Conservation (phyloP, 2,113 vertebrate genomes). For the Chrysemys picta region DNA sequence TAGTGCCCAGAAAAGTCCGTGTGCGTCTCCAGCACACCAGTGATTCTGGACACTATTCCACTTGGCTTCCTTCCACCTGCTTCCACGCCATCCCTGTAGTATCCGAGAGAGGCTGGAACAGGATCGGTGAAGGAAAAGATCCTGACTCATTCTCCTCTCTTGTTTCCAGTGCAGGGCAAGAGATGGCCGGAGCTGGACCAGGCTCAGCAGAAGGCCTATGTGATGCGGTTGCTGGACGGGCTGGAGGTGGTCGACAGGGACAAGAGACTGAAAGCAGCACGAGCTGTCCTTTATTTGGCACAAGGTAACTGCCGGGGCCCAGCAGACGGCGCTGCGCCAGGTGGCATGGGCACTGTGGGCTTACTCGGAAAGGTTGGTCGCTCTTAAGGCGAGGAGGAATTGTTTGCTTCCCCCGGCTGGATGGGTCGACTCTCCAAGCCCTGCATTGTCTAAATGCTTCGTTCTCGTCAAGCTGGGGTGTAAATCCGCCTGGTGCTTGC, state of each 20-base stretch:
- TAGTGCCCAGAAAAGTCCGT: neutral
- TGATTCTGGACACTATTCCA: neutral
- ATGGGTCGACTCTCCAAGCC: neutral
- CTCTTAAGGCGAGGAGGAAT: neutral
- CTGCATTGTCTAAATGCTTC: neutral
- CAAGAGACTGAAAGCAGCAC: slow-evolving; percentile 88
- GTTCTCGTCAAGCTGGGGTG: neutral
- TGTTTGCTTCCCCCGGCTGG: neutral
- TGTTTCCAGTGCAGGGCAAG: slow-evolving; percentile 78
- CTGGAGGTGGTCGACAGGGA: slow-evolving; percentile 94
- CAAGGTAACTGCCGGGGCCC: slow-evolving; percentile 83
- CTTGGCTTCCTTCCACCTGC: neutral
- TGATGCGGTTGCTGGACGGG: slow-evolving; percentile 93
- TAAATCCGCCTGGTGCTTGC: neutral
- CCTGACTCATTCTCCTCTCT: fast-evolving
- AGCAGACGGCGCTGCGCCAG: neutral
- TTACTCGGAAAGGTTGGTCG: neutral
- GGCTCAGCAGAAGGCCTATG: slow-evolving; percentile 86
- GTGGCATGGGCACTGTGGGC: neutral
- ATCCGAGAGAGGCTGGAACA: neutral
- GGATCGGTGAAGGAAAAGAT: neutral
- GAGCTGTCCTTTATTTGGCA: slow-evolving; percentile 94
- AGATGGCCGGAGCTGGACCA: slow-evolving; percentile 87
- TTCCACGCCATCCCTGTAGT: neutral
- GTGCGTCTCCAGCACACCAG: neutral